A percentile compares a stretch with the other conserved stretches of the same genome.
Evolutionary conservation across 2,888 invertebrate genomes (phyloP).

Genomic region (Ophion ventricosus): DNA sequence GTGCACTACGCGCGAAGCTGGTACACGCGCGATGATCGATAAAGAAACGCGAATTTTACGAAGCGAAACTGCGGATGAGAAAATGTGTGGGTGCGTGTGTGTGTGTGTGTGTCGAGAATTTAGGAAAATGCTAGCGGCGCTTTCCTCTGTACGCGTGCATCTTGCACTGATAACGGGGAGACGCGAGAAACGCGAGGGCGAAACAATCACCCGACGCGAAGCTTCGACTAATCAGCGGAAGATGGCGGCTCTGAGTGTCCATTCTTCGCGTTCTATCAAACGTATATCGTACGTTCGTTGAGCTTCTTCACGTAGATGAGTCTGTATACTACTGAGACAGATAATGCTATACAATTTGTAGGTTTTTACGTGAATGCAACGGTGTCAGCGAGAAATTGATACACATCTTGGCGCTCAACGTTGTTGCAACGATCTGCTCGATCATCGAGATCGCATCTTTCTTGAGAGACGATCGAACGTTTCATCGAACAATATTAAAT

Average conservation of each 20-base stretch:
- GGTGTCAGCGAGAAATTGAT: no score
- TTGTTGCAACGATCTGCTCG: no score
- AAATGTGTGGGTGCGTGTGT: neutral
- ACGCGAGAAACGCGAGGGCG: slow-evolving; percentile 50
- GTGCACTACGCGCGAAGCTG: slow-evolving; percentile 57
- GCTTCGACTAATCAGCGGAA: slow-evolving; percentile 72
- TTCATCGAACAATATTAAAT: no score
- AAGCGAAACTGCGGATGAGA: slow-evolving; percentile 61
- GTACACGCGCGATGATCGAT: slow-evolving; percentile 77
- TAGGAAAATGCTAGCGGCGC: slow-evolving; percentile 39
- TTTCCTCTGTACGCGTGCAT: slow-evolving; percentile 8
- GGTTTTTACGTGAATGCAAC: no score
- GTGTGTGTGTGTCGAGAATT: slow-evolving; percentile 61
- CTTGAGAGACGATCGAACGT: no score
- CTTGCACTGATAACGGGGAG: slow-evolving; percentile 63
- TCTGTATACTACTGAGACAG: no score
- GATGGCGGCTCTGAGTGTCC: slow-evolving; percentile 74
- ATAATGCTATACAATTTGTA: no score
- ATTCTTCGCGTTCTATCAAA: neutral
- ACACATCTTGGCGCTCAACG: no score
- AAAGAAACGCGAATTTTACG: slow-evolving; percentile 75
- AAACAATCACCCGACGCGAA: slow-evolving; percentile 42
- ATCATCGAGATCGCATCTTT: no score
- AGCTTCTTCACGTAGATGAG: no score
- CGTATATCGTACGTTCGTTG: neutral